phyloP scores from a whole-genome alignment of 2,888 invertebrate genomes.

The Lydus trimaculatus region DNA sequence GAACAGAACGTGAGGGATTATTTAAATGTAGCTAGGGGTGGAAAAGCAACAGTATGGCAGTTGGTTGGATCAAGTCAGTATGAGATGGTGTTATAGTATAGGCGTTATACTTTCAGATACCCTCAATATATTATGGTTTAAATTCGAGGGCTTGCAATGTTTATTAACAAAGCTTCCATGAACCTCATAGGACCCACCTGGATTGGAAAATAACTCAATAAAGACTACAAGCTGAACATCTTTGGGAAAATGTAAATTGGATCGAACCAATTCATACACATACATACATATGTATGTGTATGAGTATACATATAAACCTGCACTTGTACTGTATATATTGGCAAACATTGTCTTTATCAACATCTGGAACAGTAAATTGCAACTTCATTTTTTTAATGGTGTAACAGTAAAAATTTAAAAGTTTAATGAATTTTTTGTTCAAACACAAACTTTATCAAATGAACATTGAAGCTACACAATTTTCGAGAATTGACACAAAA shows the following conservation, averaged over 20 bases:
- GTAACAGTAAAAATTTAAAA: too few relatives aligned
- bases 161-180: slow-evolving; percentile 6
- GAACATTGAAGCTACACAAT: background rate
- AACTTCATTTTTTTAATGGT: too few relatives aligned
- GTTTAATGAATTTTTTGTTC: background rate
- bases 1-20: slow-evolving; percentile 3
- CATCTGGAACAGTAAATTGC: background rate
- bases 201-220: slow-evolving; percentile 11
- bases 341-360: too few relatives aligned
- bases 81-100: background rate
- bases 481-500: background rate
- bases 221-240: slow-evolving; percentile 5
- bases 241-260: slow-evolving; percentile 7
- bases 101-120: background rate
- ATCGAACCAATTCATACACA: background rate
- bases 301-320: too few relatives aligned
- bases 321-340: too few relatives aligned
- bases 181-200: slow-evolving; percentile 1
- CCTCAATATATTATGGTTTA: slow-evolving; percentile 2
- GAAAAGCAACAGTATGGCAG: slow-evolving; percentile 1
- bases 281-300: background rate
- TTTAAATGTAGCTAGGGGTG: background rate
- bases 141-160: background rate
- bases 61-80: background rate
- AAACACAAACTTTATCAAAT: background rate